phyloP scores from a whole-genome alignment of 2,888 invertebrate genomes.

The Steinernema carpocapsae region DNA sequence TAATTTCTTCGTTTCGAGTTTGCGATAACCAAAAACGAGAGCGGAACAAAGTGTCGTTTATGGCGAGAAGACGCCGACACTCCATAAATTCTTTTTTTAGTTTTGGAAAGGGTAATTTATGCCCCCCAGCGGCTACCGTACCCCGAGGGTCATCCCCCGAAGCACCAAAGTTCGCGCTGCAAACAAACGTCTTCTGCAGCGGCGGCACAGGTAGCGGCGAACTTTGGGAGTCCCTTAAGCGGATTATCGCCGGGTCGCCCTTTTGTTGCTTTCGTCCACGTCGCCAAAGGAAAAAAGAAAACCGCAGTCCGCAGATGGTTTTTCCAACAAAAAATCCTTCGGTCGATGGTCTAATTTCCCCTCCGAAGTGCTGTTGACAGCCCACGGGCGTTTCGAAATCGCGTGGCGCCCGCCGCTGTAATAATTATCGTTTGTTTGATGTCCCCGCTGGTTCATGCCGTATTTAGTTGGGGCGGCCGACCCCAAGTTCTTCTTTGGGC shows the following conservation, averaged over 20 bases:
- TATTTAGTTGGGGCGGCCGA: constrained; percentile 8
- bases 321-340: background rate
- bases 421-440: constrained; percentile 33
- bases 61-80: constrained; percentile 25
- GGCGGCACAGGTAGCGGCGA: constrained; percentile 4
- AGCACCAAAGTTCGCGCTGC: constrained; percentile 22
- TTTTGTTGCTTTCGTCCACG: constrained; percentile 10
- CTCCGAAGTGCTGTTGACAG: background rate
- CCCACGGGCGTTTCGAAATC: constrained; percentile 25
- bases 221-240: background rate
- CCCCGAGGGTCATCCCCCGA: background rate
- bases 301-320: constrained; percentile 18
- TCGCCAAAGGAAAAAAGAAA: background rate
- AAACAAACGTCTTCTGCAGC: background rate
- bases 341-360: constrained; percentile 16
- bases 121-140: constrained; percentile 15
- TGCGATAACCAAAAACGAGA: background rate
- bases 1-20: constrained; percentile 7
- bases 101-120: constrained; percentile 4
- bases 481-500: constrained; percentile 6
- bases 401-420: background rate
- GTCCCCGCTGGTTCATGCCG: constrained; percentile 15
- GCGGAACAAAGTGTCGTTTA: constrained; percentile 35
- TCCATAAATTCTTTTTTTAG: constrained; percentile 32
- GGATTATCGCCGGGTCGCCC: constrained; percentile 19